Conservation (phyloP, 2,888 invertebrate genomes). For the Diplazon laetatorius region DNA sequence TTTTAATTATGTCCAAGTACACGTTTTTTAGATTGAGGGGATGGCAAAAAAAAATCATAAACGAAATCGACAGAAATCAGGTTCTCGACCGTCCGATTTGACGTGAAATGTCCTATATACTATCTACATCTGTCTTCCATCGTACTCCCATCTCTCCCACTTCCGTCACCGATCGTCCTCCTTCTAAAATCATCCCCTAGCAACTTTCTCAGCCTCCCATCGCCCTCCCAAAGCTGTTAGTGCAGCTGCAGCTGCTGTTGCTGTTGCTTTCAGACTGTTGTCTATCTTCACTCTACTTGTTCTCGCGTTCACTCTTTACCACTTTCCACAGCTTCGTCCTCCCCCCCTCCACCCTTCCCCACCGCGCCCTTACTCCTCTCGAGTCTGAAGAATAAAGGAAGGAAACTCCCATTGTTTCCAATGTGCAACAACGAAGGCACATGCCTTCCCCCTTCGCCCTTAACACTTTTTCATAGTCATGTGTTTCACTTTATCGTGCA, state of each 20-base stretch:
- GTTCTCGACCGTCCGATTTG: too few species aligned
- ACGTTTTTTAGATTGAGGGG: too few species aligned
- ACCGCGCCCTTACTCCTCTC: not conserved
- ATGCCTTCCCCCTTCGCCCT: constrained; percentile 7
- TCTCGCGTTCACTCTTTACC: constrained; percentile 38
- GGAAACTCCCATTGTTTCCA: constrained; percentile 67
- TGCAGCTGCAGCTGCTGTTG: constrained; percentile 9
- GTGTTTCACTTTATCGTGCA: not conserved
- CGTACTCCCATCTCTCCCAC: constrained; percentile 28
- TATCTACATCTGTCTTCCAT: constrained; percentile 36
- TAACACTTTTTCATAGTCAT: constrained; percentile 6
- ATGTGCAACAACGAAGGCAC: constrained; percentile 54
- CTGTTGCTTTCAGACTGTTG: constrained; percentile 22
- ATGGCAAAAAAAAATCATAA: too few species aligned
- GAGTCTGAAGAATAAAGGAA: constrained; percentile 55
- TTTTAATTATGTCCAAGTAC: too few species aligned
- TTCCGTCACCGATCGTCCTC: constrained; percentile 27
- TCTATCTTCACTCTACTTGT: constrained; percentile 24
- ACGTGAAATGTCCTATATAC: too few species aligned
- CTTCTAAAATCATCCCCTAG: constrained; percentile 30
- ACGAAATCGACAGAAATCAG: too few species aligned
- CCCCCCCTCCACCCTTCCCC: not conserved
- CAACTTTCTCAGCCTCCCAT: constrained; percentile 38
- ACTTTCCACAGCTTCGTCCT: constrained; percentile 46
- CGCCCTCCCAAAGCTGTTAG: not conserved